Evolutionary conservation across 2,797 vertebrate genomes (phyloP), one percentile per base, ranked within the genome.

Genomic region (Aulostomus chinensis): DNA sequence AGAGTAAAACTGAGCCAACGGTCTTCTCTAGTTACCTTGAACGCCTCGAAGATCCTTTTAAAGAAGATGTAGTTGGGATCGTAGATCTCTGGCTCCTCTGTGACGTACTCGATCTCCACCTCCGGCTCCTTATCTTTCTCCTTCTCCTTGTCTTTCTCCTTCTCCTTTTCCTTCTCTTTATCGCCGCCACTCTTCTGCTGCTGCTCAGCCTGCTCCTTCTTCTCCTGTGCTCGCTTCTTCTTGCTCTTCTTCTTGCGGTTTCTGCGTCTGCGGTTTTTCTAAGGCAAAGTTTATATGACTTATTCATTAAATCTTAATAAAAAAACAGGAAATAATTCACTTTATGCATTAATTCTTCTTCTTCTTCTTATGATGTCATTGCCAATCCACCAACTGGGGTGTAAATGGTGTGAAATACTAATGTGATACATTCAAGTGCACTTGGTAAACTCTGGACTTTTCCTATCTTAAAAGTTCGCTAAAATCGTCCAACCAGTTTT

Each of bases 51-150:
- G 56, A 97, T 95, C 68, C 93, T 92, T 84, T 96, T 96, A 82
- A 97, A 97, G 82, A 96, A 95, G 74, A 97, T 93, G 73, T 83
- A 97, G 74, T 94, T 95, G 49, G 95, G 94, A 71, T 97, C 95
- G 1, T 94, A 96, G 67, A 96, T 95, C 57, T 96, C 93, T 0
- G 94, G 94, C 66, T 96, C 94, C 68, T 96, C 94, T 0, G 94
- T 93, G 48, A 97, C 66, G 0, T 97, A 97, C 61, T 97, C 95
- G 0, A 97, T 95, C 73, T 97, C 95, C 32, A 97, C 93, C 66
- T 92, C 91, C 0, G 84, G 32, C 5, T 92, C 91, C 20, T 90
- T 91, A 3, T 83, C 86, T 1, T 83, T 85, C 4, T 89, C 86
- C 2, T 86, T 90, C 10, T 86, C 89, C 4, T 83, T 72, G 37